phyloP scores from a whole-genome alignment of 2,797 vertebrate genomes.

The Rhyacichthys aspro region DNA sequence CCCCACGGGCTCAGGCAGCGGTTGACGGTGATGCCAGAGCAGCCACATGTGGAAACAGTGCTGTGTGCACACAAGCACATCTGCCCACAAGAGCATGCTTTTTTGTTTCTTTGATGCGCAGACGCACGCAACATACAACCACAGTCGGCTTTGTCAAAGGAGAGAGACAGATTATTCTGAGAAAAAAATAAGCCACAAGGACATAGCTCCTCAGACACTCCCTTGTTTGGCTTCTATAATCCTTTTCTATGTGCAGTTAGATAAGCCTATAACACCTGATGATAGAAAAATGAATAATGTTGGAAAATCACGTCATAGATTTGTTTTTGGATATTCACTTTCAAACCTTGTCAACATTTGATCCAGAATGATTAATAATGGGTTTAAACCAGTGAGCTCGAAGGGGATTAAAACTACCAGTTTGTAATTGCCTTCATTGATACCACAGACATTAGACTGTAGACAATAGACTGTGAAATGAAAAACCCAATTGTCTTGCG shows the following conservation, averaged over 20 bases:
- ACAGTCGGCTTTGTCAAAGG: conserved; percentile 34
- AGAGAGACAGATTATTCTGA: conserved; percentile 23
- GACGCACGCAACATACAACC: conserved; percentile 26
- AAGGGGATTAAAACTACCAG: no score
- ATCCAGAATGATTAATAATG: neutral
- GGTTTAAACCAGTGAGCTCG: no score
- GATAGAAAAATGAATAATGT: conserved; percentile 39
- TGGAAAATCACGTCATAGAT: neutral
- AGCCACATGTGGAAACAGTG: conserved; percentile 46
- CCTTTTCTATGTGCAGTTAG: conserved; percentile 31
- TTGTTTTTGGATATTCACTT: conserved; percentile 3
- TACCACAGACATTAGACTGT: no score
- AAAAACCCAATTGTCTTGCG: no score
- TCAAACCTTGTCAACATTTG: neutral
- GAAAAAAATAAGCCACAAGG: conserved; percentile 30
- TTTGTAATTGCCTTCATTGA: no score
- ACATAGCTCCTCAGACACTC: conserved; percentile 39
- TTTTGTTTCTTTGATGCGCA: conserved; percentile 36
- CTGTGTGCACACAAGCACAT: conserved; percentile 17
- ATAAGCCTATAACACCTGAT: conserved; percentile 39
- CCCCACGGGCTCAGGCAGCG: conserved; percentile 31
- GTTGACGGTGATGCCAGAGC: conserved; percentile 40
- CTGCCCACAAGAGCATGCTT: conserved; percentile 12
- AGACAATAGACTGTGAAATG: no score
- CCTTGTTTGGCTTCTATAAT: conserved; percentile 27